Percentiles rank a stretch among this genome's conserved stretches.
Evolutionary conservation across 1,140 invertebrate species (phyloP).

Genomic region (Aphaenogaster floridana): DNA sequence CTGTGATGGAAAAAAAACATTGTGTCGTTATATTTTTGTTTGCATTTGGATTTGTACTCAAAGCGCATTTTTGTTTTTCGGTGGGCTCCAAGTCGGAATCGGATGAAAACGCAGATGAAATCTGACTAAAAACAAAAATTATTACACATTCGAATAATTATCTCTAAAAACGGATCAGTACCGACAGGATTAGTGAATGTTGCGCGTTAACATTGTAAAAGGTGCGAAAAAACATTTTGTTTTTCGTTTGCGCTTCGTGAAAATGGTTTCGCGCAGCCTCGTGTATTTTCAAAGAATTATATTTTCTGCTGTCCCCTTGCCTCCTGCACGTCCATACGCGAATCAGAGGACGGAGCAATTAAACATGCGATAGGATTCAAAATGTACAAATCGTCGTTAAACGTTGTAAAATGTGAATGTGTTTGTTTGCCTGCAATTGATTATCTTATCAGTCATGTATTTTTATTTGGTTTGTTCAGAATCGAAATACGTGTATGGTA

Average conservation of each 20-base stretch:
- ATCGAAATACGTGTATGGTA: not conserved
- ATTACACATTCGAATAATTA: conserved; percentile 29
- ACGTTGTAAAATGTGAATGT: not conserved
- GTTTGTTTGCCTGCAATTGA: conserved; percentile 2
- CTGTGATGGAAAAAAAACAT: conserved; percentile 6
- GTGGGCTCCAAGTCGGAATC: not conserved
- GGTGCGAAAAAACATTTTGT: conserved; percentile 2
- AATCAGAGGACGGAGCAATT: not conserved
- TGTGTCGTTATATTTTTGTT: not conserved
- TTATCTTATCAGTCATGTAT: conserved; percentile 11
- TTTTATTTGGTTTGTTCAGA: not conserved
- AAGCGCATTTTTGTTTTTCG: not conserved
- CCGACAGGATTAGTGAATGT: conserved; percentile 30
- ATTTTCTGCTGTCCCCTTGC: not conserved
- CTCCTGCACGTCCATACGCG: not conserved
- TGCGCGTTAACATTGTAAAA: conserved; percentile 2
- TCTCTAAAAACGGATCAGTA: not conserved
- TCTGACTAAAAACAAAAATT: conserved; percentile 1
- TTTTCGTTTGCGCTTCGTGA: not conserved
- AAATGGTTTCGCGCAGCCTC: not conserved
- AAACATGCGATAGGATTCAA: conserved; percentile 15
- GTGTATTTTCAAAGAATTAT: conserved; percentile 30
- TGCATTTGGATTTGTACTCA: not conserved
- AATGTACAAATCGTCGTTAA: conserved; percentile 45
- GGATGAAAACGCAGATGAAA: conserved; percentile 1